Percentiles rank a stretch among this genome's conserved stretches.
Evolutionary conservation across 2,888 invertebrate genomes (phyloP).

Genomic region (Synanthedon vespiformis): DNA sequence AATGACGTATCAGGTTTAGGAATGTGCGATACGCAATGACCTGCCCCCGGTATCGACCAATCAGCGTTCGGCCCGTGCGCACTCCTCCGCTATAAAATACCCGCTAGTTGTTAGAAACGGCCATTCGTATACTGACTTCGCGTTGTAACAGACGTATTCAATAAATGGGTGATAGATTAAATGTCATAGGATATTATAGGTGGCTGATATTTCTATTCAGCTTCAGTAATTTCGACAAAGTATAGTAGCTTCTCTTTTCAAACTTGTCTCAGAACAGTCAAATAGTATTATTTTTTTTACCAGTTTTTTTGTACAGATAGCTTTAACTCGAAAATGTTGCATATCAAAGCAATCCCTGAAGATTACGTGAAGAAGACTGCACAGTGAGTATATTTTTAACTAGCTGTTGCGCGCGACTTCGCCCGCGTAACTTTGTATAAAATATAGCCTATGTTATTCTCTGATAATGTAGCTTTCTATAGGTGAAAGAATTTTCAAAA

Average conservation of each 20-base stretch:
- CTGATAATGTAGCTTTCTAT: no score
- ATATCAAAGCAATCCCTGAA: conserved; percentile 50
- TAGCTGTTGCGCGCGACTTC: no score
- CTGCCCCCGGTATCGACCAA: conserved; percentile 59
- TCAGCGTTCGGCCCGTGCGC: conserved; percentile 33
- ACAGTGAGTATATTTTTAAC: conserved; percentile 34
- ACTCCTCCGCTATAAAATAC: conserved; percentile 47
- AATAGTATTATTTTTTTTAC: conserved; percentile 3
- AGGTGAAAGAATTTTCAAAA: no score
- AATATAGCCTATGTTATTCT: no score
- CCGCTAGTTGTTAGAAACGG: conserved; percentile 24
- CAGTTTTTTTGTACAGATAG: not conserved
- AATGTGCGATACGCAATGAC: conserved; percentile 17
- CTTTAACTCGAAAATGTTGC: conserved; percentile 41
- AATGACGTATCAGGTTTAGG: no score
- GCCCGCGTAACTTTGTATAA: no score
- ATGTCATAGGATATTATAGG: conserved; percentile 54
- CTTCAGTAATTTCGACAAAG: conserved; percentile 63
- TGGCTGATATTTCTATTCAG: conserved; percentile 67
- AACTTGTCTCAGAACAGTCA: not conserved
- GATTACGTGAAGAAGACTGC: conserved; percentile 49
- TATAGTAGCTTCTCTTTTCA: conserved; percentile 18
- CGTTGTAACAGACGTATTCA: conserved; percentile 17
- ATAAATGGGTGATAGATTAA: conserved; percentile 66
- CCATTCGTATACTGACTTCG: conserved; percentile 26